A percentile compares a stretch with the other conserved stretches of the same genome.
Conservation (phyloP, 2,888 invertebrate genomes). For the Amiota mariae region DNA sequence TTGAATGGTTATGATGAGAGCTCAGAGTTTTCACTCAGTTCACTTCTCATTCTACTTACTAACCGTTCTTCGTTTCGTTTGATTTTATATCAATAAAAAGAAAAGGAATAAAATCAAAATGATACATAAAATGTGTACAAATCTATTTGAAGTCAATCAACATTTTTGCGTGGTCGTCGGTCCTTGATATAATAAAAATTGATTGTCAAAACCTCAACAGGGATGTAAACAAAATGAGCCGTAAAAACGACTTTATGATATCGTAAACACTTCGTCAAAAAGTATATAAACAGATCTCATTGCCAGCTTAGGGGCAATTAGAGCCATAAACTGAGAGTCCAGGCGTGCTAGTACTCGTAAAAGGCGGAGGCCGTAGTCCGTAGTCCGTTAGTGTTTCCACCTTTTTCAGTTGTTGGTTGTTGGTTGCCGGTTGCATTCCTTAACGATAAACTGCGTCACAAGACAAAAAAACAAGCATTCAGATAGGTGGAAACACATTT, state of each 20-base stretch:
- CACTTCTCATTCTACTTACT: too few relatives aligned
- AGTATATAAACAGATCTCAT: conserved; percentile 65
- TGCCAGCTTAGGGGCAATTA: conserved; percentile 44
- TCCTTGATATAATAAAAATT: conserved; percentile 61
- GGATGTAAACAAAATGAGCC: conserved; percentile 57
- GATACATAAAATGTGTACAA: too few relatives aligned
- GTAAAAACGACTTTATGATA: conserved; percentile 71
- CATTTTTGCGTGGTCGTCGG: conserved; percentile 52
- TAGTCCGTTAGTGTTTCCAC: conserved; percentile 6
- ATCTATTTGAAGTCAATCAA: too few relatives aligned
- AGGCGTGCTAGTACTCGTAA: conserved; percentile 63
- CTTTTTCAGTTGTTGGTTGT: conserved; percentile 2
- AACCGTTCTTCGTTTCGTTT: too few relatives aligned
- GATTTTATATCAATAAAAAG: too few relatives aligned
- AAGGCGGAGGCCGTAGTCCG: conserved; percentile 54
- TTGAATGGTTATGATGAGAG: too few relatives aligned
- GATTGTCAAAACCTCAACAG: conserved; percentile 48
- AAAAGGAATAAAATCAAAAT: too few relatives aligned
- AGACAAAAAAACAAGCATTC: too few relatives aligned
- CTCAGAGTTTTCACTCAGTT: too few relatives aligned
- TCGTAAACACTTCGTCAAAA: conserved; percentile 73
- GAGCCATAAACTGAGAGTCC: conserved; percentile 16
- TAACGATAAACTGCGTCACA: too few relatives aligned
- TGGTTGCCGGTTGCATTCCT: too few relatives aligned
- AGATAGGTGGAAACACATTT: too few relatives aligned